Evolutionary conservation across 2,113 vertebrate species (phyloP), one percentile per base, ranked within the genome.

Genomic region (Passer domesticus): DNA sequence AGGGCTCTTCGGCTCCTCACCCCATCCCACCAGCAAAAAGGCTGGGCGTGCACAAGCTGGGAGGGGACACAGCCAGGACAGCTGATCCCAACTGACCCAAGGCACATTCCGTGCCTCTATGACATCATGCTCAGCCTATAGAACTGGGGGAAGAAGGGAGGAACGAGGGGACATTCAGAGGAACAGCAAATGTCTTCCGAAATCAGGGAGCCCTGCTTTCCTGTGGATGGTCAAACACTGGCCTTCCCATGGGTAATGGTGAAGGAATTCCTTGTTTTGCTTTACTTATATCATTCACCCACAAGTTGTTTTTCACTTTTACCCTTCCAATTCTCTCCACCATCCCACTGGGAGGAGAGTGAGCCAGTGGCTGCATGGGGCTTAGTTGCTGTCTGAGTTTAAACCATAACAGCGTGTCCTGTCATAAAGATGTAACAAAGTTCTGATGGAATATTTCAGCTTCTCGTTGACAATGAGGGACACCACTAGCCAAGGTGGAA

Each of bases 171-270:
- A 25, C 0, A 0, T 39, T 72, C 37, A n/a, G 41, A 49, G 23
- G 14, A 33, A 44, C 22, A 20, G 27, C 4, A 4, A n/a, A 63
- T 56, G 35, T 44, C 23, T 56, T 81, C 37, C 0, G 0, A n/a
- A 87, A 31, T 30, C 17, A 63, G 44, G 55, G 11, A 74, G n/a
- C 5, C 17, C 19, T 15, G 19, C 23, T 62, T 43, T 86, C 27
- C 11, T 56, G 9, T 3, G 3, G 35, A 22, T 56, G 27, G 27
- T 22, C 1, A 0, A 67, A 43, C 27, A 43, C 3, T 31, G 55
- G 31, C 35, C 31, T 44, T 58, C 28, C 11, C 16, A 22, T 15
- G 13, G 31, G 23, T 62, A 62, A 59, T 5, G 6, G 18, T 49
- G 23, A 11, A 75, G 52, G 22, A 80, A 87, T 56, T 44, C 35